Conservation (phyloP, 2,113 vertebrate genomes). For the Candoia aspera region DNA sequence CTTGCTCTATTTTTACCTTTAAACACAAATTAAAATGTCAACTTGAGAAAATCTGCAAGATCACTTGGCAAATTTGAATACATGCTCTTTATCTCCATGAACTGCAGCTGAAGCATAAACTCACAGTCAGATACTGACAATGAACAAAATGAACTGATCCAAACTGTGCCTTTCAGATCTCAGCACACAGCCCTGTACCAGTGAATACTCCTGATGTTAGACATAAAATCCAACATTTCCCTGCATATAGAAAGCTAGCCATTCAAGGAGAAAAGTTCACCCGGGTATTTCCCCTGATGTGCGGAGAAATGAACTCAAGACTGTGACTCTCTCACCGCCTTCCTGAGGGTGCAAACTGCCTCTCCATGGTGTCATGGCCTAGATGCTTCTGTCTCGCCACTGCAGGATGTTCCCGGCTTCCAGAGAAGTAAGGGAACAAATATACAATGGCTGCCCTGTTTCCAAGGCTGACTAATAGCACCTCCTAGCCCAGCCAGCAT, state of each 20-base stretch:
- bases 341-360: background rate
- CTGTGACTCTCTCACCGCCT: background rate
- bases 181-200: background rate
- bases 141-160: background rate
- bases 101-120: background rate
- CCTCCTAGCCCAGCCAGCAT: conserved; percentile 39
- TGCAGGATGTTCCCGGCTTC: background rate
- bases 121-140: background rate
- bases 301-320: background rate
- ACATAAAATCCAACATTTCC: background rate
- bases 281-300: too few relatives aligned
- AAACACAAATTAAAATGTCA: background rate
- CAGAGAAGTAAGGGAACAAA: conserved; percentile 12
- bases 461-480: conserved; percentile 28
- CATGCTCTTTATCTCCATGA: background rate
- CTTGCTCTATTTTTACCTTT: background rate
- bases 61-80: background rate
- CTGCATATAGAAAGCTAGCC: background rate
- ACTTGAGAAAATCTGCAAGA: background rate
- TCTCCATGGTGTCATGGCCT: background rate
- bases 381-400: background rate
- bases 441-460: conserved; percentile 6
- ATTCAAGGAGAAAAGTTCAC: background rate
- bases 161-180: background rate
- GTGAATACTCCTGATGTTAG: background rate